Base-by-base conservation (phyloP, 2,888 invertebrate species). In the Megaustenia siamemsis region DNA sequence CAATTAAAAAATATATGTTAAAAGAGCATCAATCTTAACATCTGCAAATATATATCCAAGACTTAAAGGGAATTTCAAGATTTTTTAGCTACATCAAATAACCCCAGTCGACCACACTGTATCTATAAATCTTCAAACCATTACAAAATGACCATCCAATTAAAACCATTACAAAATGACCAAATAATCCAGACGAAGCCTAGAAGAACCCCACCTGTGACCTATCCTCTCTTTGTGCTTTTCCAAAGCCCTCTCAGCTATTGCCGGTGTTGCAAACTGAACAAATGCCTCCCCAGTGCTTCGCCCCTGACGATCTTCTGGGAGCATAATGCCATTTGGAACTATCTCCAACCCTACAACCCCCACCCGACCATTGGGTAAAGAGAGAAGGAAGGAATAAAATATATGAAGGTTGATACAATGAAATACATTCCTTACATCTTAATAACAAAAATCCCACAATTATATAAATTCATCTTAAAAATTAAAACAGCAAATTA, bases 231-330 rank as follows among this genome's bases (percentile, higher is more conserved):
- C 98, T 97, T 98, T 98, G 97, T 99, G 98, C 92, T 93, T 94
- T 96, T 97, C 97, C 96, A 98, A 97, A 95, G 99, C 99, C 96
- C 97, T 97, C 96, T 98, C 97, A 95, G 98, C 98, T 96, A 97
- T 97, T 95, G 97, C 97, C 96, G 97, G 97, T 96, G 97, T 97
- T 95, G 97, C 96, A 97, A 99, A 99, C 96, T 98, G 98, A 95
- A 99, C 98, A 97, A 97, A 99, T 95, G 98, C 99, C 96, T 99
- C 99, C 96, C 99, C 99, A 95, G 98, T 97, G 95, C 97, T 97
- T 96, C 98, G 96, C 96, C 98, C 98, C 96, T 97, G 96, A 96
- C 96, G 96, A 97, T 99, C 98, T 96, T 97, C 97, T 95, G 98
- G 97, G 96, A 99, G 97, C 95, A 98, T 97, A 95, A 99, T 98